Percentiles rank a stretch among this genome's conserved stretches.
Conservation (phyloP, 2,797 vertebrate species). For the Amblyopsis hoosieri region DNA sequence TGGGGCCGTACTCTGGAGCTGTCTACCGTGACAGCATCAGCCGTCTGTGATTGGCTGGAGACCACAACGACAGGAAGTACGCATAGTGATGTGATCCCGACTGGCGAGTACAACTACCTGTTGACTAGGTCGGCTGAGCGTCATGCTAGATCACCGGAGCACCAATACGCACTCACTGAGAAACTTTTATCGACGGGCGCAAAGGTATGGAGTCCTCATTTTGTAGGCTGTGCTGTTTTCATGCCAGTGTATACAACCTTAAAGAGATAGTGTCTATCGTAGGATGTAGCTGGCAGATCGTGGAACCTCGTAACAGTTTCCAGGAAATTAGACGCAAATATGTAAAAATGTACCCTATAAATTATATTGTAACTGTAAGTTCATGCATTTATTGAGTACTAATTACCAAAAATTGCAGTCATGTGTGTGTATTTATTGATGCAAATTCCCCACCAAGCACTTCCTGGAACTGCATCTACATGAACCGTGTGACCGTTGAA, state of each 20-base stretch:
- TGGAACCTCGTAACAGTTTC: too few species aligned
- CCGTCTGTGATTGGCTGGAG: conserved; percentile 76
- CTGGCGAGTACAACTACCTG: conserved; percentile 66
- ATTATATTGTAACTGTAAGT: too few species aligned
- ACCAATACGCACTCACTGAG: conserved; percentile 35
- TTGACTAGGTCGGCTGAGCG: conserved; percentile 52
- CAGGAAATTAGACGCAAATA: too few species aligned
- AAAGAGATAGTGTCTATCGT: too few species aligned
- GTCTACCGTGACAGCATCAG: conserved; percentile 58
- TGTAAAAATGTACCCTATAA: too few species aligned
- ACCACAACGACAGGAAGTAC: conserved; percentile 21
- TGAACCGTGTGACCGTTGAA: too few species aligned
- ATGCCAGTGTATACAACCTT: not conserved
- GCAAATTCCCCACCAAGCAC: too few species aligned
- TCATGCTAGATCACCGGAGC: conserved; percentile 12
- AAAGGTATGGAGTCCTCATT: conserved; percentile 41
- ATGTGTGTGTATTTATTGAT: too few species aligned
- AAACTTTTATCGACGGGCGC: conserved; percentile 1
- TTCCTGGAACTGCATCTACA: too few species aligned
- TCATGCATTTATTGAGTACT: too few species aligned
- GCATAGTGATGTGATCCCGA: conserved; percentile 4
- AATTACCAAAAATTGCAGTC: too few species aligned
- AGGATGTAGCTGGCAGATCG: too few species aligned
- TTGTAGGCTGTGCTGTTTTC: not conserved
- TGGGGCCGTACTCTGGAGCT: conserved; percentile 83